Percentiles rank a stretch among this genome's conserved stretches.
Evolutionary conservation across 2,888 invertebrate species (phyloP).

Genomic region (Xanthorhoe designata): DNA sequence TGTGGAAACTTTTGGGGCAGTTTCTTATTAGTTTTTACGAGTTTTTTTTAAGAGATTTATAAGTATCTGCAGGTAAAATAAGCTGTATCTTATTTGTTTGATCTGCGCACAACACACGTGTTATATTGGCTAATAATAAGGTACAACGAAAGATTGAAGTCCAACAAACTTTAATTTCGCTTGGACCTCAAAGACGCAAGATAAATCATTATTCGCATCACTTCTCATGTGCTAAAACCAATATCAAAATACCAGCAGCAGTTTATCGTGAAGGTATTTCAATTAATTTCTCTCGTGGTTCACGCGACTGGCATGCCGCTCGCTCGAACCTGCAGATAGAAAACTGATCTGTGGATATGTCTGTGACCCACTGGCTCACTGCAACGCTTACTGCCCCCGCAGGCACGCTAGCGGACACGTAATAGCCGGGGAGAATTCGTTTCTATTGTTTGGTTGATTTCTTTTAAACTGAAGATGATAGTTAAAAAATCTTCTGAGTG

Average conservation of each 20-base stretch:
- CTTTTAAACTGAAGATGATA: too few species aligned
- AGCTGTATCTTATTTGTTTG: too few species aligned
- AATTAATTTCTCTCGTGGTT: constrained; percentile 17
- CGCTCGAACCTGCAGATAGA: not conserved
- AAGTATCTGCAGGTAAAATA: too few species aligned
- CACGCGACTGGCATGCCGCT: constrained; percentile 10
- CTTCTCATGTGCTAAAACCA: constrained; percentile 17
- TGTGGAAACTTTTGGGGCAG: not conserved
- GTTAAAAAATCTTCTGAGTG: too few species aligned
- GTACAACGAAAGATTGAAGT: too few species aligned
- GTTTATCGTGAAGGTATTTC: constrained; percentile 23
- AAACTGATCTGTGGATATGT: constrained; percentile 3
- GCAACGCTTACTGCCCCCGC: not conserved
- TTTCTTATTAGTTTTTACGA: not conserved
- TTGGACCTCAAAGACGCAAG: not conserved
- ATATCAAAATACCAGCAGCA: constrained; percentile 26
- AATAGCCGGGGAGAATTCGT: too few species aligned
- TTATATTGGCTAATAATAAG: too few species aligned
- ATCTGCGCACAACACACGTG: too few species aligned
- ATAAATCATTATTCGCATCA: constrained; percentile 9
- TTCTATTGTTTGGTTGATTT: too few species aligned
- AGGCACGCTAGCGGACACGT: not conserved
- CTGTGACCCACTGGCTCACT: constrained; percentile 13
- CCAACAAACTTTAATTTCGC: too few species aligned
- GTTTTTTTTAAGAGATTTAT: not conserved